Evolutionary conservation across 2,888 invertebrate species (phyloP), one percentile per base, ranked within the genome.

Genomic region (Operophtera brumata): DNA sequence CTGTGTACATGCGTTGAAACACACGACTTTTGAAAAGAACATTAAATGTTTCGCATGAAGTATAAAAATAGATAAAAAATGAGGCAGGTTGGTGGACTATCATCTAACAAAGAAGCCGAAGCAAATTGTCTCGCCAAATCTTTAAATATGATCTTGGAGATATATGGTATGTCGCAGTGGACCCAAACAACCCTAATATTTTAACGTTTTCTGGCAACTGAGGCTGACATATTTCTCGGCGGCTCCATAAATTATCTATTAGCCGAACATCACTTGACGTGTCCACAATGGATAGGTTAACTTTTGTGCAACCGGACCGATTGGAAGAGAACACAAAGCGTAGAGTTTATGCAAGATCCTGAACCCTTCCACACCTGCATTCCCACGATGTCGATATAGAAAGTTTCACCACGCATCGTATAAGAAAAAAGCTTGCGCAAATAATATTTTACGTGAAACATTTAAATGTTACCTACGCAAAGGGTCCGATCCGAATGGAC

Each of bases 301-400:
- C 82, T 86, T 87, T 86, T 88, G 87, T 89, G 87, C 89, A 88
- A 89, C 82, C 71, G 77, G 69, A 76, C 72, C 72, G 77, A 73
- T 70, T 66, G 43, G 55, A 57, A 69, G 69, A 73, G 62, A 65
- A 65, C 61, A 75, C 81, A 85, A 84, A 83, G 81, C 78, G 71
- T 59, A 61, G 67, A 65, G 59, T 67, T 53, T 62, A 59, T 59
- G 57, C 66, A 65, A 48, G 69, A 79, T 36, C 20, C 46, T 35
- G 13, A 87, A 86, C 89, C 88, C 88, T 87, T 88, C 86, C 81
- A 73, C 89, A 89, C 89, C 86, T 90, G 89, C 89, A 80, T 89
- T 88, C 90, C 89, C 89, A 89, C 90, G 89, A 78, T 80, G 66
- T 45, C 62, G 54, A 64, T 58, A 69, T 84, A 87, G 89, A 89